A percentile compares a stretch with the other conserved stretches of the same genome.
phyloP scores from a whole-genome alignment of 2,113 vertebrate species.

The Lethenteron reissneri region DNA sequence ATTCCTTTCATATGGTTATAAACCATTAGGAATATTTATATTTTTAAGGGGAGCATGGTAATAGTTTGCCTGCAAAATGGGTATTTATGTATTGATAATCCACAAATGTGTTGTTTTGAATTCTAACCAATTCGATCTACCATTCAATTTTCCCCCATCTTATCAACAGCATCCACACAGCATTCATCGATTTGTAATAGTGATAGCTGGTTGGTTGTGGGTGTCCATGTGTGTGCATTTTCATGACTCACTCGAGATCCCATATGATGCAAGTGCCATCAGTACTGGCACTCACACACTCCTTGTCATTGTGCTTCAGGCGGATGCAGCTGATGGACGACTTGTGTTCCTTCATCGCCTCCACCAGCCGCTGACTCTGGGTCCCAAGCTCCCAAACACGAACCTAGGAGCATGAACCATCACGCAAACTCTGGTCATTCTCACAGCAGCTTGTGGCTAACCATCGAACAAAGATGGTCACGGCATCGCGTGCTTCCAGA shows the following conservation, averaged over 20 bases:
- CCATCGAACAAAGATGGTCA: background rate
- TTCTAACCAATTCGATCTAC: too few species aligned
- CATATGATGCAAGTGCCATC: conserved; percentile 60
- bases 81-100: too few species aligned
- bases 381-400: conserved; percentile 37
- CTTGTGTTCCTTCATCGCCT: conserved; percentile 39
- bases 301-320: conserved; percentile 35
- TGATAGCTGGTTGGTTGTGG: too few species aligned
- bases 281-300: conserved; percentile 43
- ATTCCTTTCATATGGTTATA: too few species aligned
- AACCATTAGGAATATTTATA: too few species aligned
- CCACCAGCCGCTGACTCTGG: conserved; percentile 21
- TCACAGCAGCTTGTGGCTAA: background rate
- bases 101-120: too few species aligned
- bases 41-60: too few species aligned
- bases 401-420: conserved; percentile 21
- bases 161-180: too few species aligned
- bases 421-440: background rate
- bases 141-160: too few species aligned
- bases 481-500: background rate
- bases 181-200: too few species aligned
- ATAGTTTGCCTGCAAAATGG: too few species aligned
- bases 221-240: background rate
- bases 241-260: conserved; percentile 49
- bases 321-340: conserved; percentile 35